Evolutionary conservation across 2,888 invertebrate species (phyloP).

Genomic region (Agrochola lychnidis): DNA sequence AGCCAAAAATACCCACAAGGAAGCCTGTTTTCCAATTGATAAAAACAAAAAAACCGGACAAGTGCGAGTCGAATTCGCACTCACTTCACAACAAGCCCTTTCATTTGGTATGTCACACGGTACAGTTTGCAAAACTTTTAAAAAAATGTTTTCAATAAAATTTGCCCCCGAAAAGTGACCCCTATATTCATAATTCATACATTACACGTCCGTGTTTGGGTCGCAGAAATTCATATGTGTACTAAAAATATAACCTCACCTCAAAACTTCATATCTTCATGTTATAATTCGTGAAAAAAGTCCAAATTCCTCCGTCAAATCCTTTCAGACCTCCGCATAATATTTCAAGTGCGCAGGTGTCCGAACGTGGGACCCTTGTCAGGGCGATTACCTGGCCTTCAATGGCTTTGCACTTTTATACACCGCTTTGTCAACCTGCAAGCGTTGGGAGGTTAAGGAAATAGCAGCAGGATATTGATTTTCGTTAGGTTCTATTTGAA

Average conservation of each 20-base stretch:
- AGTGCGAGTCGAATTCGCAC: no score
- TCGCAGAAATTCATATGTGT: no score
- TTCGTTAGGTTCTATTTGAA: slow-evolving; percentile 11
- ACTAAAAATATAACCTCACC: no score
- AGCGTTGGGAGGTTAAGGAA: slow-evolving; percentile 23
- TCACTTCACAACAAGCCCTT: no score
- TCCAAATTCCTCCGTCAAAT: slow-evolving; percentile 41
- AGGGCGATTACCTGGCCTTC: slow-evolving; percentile 77
- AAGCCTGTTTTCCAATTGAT: background rate
- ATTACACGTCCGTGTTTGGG: no score
- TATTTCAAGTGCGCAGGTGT: slow-evolving; percentile 79
- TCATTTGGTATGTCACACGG: no score
- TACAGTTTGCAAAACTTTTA: no score
- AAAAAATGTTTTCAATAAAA: no score
- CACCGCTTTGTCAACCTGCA: slow-evolving; percentile 60
- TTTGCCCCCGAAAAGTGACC: no score
- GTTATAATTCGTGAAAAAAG: slow-evolving; percentile 38
- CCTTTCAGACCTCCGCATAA: slow-evolving; percentile 67
- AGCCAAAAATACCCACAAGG: background rate
- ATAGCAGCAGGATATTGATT: slow-evolving; percentile 45
- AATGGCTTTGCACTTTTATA: slow-evolving; percentile 70
- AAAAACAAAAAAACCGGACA: no score
- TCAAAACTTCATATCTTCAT: slow-evolving; percentile 15
- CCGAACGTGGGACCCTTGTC: slow-evolving; percentile 76
- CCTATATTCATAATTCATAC: no score